Evolutionary conservation across 2,113 vertebrate genomes (phyloP).

Genomic region (Centropus bengalensis): DNA sequence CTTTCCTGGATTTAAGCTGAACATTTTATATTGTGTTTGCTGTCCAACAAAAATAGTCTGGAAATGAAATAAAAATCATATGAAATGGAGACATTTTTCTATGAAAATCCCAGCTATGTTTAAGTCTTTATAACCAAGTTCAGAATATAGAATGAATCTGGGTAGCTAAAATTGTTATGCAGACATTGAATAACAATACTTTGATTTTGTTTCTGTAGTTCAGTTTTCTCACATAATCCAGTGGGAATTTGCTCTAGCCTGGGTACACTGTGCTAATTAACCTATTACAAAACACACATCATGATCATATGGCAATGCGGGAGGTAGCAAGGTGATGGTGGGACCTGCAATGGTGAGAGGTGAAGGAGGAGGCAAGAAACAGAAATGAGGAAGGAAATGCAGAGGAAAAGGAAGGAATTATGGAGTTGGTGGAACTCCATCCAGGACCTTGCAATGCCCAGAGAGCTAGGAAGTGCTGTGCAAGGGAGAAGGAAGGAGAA

Average conservation of each 20-base stretch:
- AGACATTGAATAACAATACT: not conserved
- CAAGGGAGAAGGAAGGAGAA: not conserved
- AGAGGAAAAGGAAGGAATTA: not conserved
- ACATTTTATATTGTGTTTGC: conserved; percentile 86
- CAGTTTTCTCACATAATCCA: not conserved
- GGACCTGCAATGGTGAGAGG: not conserved
- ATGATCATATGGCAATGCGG: not conserved
- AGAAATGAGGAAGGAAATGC: not conserved
- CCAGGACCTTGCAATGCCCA: not conserved
- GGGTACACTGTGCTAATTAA: not conserved
- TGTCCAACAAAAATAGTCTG: conserved; percentile 85
- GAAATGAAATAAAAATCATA: conserved; percentile 25
- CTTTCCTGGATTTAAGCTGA: conserved; percentile 84
- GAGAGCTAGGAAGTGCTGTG: not conserved
- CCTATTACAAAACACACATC: not conserved
- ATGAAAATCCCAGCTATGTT: not conserved
- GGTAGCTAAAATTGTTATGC: not conserved
- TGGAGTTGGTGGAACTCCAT: not conserved
- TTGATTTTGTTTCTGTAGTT: not conserved
- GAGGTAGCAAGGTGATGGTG: not conserved
- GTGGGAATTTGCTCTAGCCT: not conserved
- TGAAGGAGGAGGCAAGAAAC: not conserved
- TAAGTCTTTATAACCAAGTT: not conserved
- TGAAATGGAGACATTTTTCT: not conserved
- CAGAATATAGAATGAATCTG: not conserved